Evolutionary conservation across 2,888 invertebrate genomes (phyloP).

Genomic region (Oegoconia quadripuncta): DNA sequence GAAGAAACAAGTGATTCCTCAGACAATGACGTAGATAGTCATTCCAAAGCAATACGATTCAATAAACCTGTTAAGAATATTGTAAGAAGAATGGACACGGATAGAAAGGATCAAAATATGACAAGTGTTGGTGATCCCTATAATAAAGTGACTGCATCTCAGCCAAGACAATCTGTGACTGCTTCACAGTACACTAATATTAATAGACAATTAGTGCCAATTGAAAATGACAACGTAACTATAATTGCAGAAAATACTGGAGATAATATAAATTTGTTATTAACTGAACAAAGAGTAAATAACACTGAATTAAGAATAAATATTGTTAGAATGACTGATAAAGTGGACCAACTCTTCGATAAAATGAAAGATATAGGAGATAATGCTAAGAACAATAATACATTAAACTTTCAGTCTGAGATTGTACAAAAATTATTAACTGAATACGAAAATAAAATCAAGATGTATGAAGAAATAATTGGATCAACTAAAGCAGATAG

Average conservation of each 20-base stretch:
- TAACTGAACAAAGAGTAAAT: conserved; percentile 61
- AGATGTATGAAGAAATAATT: conserved; percentile 53
- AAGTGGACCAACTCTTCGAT: conserved; percentile 49
- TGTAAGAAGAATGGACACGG: conserved; percentile 2
- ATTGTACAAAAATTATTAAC: conserved; percentile 51
- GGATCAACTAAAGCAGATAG: conserved; percentile 27
- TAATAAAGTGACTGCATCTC: conserved; percentile 24
- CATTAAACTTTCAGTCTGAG: conserved; percentile 38
- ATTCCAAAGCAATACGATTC: conserved; percentile 40
- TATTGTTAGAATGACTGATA: conserved; percentile 56
- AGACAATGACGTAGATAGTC: conserved; percentile 41
- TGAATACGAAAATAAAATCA: conserved; percentile 69
- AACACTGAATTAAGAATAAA: conserved; percentile 67
- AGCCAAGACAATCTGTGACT: conserved; percentile 22
- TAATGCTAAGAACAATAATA: conserved; percentile 23
- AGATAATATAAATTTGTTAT: conserved; percentile 44
- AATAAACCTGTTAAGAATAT: conserved; percentile 44
- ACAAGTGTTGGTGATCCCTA: conserved; percentile 28
- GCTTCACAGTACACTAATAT: conserved; percentile 25
- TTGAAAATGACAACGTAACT: conserved; percentile 33
- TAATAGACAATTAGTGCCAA: conserved; percentile 44
- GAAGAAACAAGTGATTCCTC: conserved; percentile 57
- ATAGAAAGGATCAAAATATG: conserved; percentile 27
- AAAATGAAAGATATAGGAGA: conserved; percentile 39
- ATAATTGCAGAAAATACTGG: conserved; percentile 24